Evolutionary conservation across 2,113 vertebrate genomes (phyloP), one percentile per base, ranked within the genome.

Genomic region (Hiodon alosoides): DNA sequence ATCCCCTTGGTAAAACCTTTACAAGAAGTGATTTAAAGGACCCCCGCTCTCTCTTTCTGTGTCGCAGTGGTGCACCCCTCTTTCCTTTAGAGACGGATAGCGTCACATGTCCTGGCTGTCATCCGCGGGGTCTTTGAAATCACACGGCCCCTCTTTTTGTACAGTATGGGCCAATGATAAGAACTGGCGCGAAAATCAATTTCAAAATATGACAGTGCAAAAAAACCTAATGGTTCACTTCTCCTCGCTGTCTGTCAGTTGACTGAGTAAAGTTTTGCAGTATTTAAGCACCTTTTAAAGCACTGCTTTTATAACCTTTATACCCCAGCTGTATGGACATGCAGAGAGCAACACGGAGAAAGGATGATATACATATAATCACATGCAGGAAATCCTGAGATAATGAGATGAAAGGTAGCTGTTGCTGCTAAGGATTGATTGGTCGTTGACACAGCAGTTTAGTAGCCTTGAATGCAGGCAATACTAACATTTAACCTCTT

Each of bases 101-200:
- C 79, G 77, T 78, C 79, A 48, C 69, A 73, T 82, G 87, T 89
- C 86, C 88, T 87, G 87, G 78, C 84, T 88, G 87, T 89, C 78
- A 85, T 87, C 81, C 83, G 60, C 73, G 75, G 77, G 60, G 75
- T 72, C 71, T 84, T 84, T 81, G 81, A 79, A 83, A 81, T 74
- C 78, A 76, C 54, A 53, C 52, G 74, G 50, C 69, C 11, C 53
- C 53, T 57, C 13, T 11, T 60, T 60, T 60, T 60, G 11, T 14
- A 4, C 11, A 13, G 5, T 60, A 2, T 60, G 4, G 10, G 54
- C 5, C 5, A 57, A 10, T 57, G 10, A 57, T 5, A 1, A 2
- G 54, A 10, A 57, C 5, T 57, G 5, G 5, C 54, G 10, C 10
- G 54, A 1, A 10, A 31, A 31, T 31, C 31, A 2, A 31, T 31